Conservation (phyloP, 2,113 vertebrate genomes). For the Dendropsophus ebraccatus region DNA sequence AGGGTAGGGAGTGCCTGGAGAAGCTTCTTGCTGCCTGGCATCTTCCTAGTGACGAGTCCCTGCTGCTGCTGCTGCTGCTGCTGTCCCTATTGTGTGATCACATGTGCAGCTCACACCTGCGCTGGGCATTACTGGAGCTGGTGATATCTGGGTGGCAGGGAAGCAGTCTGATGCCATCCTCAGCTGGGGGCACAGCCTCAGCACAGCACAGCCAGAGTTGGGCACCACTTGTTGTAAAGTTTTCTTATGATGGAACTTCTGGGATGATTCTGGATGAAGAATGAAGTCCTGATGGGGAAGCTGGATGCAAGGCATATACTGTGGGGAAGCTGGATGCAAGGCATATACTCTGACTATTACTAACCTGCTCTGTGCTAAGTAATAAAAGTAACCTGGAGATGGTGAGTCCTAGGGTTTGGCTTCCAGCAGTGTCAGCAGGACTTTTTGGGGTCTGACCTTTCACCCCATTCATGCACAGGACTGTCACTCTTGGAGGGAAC, state of each 20-base stretch:
- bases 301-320: background rate
- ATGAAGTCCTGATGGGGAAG: background rate
- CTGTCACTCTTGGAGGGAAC: background rate
- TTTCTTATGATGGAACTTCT: slow-evolving; percentile 28
- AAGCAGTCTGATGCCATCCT: background rate
- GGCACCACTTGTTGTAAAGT: slow-evolving; percentile 25
- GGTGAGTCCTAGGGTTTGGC: background rate
- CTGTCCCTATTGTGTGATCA: slow-evolving; percentile 47
- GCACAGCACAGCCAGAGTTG: slow-evolving; percentile 9
- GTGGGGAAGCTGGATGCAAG: background rate
- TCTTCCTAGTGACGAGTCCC: slow-evolving; percentile 20
- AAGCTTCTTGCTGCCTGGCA: slow-evolving; percentile 26
- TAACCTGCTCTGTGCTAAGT: background rate
- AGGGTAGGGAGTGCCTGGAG: slow-evolving; percentile 38
- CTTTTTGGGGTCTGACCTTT: background rate
- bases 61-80: too few relatives aligned
- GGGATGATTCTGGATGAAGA: background rate
- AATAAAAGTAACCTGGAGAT: background rate
- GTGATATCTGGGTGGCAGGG: background rate
- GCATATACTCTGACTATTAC: too few relatives aligned
- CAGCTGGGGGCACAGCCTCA: background rate
- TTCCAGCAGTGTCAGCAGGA: background rate
- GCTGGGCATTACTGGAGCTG: background rate
- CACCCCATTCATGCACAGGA: background rate
- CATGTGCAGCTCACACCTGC: slow-evolving; percentile 49